Percentiles rank a stretch among this genome's conserved stretches.
phyloP scores from a whole-genome alignment of 2,113 vertebrate species.

The Tachysurus fulvidraco region DNA sequence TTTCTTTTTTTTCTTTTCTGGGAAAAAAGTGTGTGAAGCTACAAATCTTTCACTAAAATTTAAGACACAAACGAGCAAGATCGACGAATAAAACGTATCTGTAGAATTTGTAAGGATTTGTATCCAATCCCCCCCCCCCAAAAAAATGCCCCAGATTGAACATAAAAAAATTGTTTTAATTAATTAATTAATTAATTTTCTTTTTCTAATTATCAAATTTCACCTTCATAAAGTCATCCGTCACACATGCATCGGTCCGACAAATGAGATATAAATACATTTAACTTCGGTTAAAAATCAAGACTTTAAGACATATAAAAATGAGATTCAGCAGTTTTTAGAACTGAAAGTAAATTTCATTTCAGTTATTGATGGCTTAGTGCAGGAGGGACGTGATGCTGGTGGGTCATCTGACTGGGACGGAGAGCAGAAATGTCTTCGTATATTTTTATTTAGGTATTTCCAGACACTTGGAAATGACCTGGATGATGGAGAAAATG shows the following conservation, averaged over 20 bases:
- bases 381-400: constrained; percentile 67
- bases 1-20: background rate
- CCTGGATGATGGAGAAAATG: constrained; percentile 57
- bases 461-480: background rate
- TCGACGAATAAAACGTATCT: constrained; percentile 61
- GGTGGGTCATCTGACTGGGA: background rate
- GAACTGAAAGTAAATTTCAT: constrained; percentile 83
- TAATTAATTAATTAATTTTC: constrained; percentile 60
- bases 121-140: too few species aligned
- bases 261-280: constrained; percentile 76
- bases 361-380: constrained; percentile 82
- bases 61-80: constrained; percentile 52
- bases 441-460: constrained; percentile 29
- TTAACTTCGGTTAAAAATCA: constrained; percentile 67
- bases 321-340: constrained; percentile 79
- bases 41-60: background rate
- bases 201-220: constrained; percentile 58
- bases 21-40: background rate
- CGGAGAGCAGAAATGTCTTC: constrained; percentile 87
- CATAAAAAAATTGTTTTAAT: constrained; percentile 69
- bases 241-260: constrained; percentile 85
- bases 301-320: constrained; percentile 50
- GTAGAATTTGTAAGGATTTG: constrained; percentile 55
- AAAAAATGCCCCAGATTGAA: constrained; percentile 64
- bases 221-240: constrained; percentile 71